These are phyloP conservation scores for Drosophila emarginata DNA, from an alignment of 2,888 invertebrate genomes.

Conservation along the genomic window DNA sequence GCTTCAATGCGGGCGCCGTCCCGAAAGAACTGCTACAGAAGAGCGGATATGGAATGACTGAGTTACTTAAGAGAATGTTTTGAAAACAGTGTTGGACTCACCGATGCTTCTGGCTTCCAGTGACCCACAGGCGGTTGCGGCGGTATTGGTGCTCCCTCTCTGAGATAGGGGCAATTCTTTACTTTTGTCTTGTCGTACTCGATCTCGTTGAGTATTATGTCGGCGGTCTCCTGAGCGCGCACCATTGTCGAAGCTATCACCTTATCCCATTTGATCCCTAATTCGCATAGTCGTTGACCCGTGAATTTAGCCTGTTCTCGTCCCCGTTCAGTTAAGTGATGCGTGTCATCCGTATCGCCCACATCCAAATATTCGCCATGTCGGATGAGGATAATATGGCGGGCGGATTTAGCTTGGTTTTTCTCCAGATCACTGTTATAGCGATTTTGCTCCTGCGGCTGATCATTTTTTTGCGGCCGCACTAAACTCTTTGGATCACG, in stretches of 20 bases:
- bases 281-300: conserved; percentile 90
- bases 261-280: conserved; percentile 90
- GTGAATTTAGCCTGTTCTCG: conserved; percentile 92
- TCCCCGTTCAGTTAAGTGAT: conserved; percentile 92
- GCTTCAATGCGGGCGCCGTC: conserved; percentile 98
- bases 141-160: conserved; percentile 97
- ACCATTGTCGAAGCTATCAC: conserved; percentile 96
- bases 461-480: conserved; percentile 84
- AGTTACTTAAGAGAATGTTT: background rate
- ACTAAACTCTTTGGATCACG: conserved; percentile 89
- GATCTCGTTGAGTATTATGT: conserved; percentile 89
- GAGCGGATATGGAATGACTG: conserved; percentile 14
- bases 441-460: conserved; percentile 86
- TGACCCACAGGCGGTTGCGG: conserved; percentile 95
- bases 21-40: conserved; percentile 91
- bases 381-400: conserved; percentile 95
- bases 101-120: conserved; percentile 93
- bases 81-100: conserved; percentile 80
- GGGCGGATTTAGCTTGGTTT: conserved; percentile 83
- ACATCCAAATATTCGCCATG: conserved; percentile 96
- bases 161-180: conserved; percentile 88
- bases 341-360: conserved; percentile 88
- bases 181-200: conserved; percentile 85
- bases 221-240: conserved; percentile 95
- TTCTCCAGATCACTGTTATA: conserved; percentile 87